A percentile compares a stretch with the other conserved stretches of the same genome.
phyloP scores from a whole-genome alignment of 2,888 invertebrate species.

The Diaphora mendica region DNA sequence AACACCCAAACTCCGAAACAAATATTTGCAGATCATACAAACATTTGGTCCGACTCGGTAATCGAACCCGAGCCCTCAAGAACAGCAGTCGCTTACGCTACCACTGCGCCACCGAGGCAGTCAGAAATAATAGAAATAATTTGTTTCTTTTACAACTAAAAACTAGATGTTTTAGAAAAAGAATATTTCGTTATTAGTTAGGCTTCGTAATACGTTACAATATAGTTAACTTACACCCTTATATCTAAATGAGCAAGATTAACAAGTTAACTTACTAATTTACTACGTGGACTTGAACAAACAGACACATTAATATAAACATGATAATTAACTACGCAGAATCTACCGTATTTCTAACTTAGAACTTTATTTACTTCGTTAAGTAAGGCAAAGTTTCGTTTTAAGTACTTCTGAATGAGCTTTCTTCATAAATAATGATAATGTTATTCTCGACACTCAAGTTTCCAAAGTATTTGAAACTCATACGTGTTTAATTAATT shows the following conservation, averaged over 20 bases:
- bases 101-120: no score
- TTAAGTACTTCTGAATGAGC: neutral
- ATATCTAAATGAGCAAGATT: neutral
- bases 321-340: neutral
- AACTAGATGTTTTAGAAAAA: no score
- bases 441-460: neutral
- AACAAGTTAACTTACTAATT: neutral
- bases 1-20: no score
- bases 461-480: neutral
- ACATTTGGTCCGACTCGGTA: no score
- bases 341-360: conserved; percentile 5
- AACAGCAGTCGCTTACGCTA: no score
- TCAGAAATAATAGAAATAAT: no score
- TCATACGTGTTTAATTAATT: neutral
- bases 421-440: neutral
- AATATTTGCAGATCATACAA: no score
- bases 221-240: no score
- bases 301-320: neutral
- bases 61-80: no score
- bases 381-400: conserved; percentile 1
- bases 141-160: no score
- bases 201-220: neutral
- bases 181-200: no score
- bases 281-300: neutral
- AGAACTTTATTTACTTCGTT: conserved; percentile 6